Conservation (phyloP, 2,888 invertebrate species). For the Perdita meconis region DNA sequence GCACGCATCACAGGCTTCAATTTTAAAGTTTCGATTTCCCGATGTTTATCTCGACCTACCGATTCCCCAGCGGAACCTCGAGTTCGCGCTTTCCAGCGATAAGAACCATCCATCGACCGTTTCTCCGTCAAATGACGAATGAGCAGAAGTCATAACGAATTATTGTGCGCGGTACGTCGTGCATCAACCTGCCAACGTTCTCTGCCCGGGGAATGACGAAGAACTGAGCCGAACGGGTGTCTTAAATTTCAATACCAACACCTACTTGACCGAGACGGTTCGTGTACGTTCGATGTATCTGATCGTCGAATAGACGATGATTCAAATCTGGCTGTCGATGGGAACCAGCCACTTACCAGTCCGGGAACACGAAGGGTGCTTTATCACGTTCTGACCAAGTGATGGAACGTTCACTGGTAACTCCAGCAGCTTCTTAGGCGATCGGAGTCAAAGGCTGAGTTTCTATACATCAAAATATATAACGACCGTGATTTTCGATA, state of each 20-base stretch:
- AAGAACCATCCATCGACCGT: slow-evolving; percentile 62
- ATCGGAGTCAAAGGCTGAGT: slow-evolving; percentile 3
- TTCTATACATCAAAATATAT: background rate
- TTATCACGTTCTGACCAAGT: slow-evolving; percentile 62
- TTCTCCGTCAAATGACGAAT: slow-evolving; percentile 69
- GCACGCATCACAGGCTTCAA: background rate
- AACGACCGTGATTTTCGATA: background rate
- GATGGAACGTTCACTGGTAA: slow-evolving; percentile 31
- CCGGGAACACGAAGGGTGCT: slow-evolving; percentile 62
- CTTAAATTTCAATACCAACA: slow-evolving; percentile 73
- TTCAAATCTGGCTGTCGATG: slow-evolving; percentile 75
- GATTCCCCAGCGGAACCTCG: slow-evolving; percentile 26
- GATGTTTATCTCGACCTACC: slow-evolving; percentile 35
- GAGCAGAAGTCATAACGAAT: slow-evolving; percentile 73
- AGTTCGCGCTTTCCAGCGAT: slow-evolving; percentile 47
- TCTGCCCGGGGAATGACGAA: slow-evolving; percentile 64
- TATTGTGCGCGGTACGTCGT: slow-evolving; percentile 68
- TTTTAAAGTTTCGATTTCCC: background rate
- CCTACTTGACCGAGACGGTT: slow-evolving; percentile 50
- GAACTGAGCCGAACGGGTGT: slow-evolving; percentile 61
- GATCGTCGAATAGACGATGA: slow-evolving; percentile 72
- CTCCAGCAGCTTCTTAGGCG: slow-evolving; percentile 40
- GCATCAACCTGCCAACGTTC: slow-evolving; percentile 72
- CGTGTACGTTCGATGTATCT: slow-evolving; percentile 71
- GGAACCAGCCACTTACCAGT: slow-evolving; percentile 70